Base-by-base conservation (phyloP, 2,113 vertebrate genomes). In the Pteropus alecto region DNA sequence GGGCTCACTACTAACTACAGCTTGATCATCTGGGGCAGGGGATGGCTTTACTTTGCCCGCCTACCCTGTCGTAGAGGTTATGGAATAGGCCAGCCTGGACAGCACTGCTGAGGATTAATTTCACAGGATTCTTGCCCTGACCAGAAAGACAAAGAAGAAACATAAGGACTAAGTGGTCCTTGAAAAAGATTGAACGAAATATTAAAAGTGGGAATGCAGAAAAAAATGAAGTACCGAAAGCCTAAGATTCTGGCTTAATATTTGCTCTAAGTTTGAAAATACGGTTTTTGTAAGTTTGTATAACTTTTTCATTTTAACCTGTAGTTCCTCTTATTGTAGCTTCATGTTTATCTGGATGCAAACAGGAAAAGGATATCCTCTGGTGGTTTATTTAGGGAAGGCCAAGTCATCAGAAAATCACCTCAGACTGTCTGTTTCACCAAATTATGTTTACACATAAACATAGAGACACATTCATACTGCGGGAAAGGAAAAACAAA, bases 331-430 rank as follows among this genome's bases (percentile, higher is more conserved):
- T 95, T 63, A 38, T 92, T 92, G 51, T 95, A 93, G 92, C 90
- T 97, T 94, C 89, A 33, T 97, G 82, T 95, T 83, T 63, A 90
- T 61, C 14, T 94, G 85, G 95, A 30, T 95, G 46, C 89, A 90
- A 86, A 86, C 91, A 97, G 97, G 96, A 98, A 97, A 96, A 77
- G 93, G 93, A 83, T 33, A 4, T 92, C 92, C 90, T 91, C 41
- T 95, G 68, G 54, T 86, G 24, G 48, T 76, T 97, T 97, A 90
- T 97, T 96, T 98, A 35, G 48, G 90, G 26, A 78, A 97, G 87
- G 79, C 77, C 58, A 92, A 81, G 48, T 97, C 82, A 98, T 96
- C 95, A 97, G 68, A 93, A 95, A 90, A 79, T 78, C 56, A 93
- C 46, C 85, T 83, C 70, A 92, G 79, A 35, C 71, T 96, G 26